phyloP scores from a whole-genome alignment of 2,113 vertebrate genomes.

The Pseudopodoces humilis region DNA sequence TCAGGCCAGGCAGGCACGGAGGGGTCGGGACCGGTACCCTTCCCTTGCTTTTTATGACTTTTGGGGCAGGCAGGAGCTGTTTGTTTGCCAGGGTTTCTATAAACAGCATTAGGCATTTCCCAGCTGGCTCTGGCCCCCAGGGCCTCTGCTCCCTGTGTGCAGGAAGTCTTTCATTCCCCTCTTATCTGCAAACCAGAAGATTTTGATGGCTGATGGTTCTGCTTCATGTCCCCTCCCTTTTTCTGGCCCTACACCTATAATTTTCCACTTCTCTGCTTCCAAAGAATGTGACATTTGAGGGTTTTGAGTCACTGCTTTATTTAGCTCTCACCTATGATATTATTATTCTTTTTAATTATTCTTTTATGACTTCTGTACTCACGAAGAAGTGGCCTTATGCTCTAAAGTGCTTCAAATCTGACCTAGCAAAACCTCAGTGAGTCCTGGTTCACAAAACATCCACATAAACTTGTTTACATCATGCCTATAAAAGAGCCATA shows the following conservation, averaged over 20 bases:
- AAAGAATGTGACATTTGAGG: not conserved
- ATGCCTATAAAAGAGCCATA: not conserved
- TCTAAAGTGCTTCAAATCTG: not conserved
- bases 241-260: not conserved
- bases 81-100: not conserved
- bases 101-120: not conserved
- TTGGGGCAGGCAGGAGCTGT: not conserved
- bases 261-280: conserved; percentile 11
- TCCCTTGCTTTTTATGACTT: not conserved
- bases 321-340: not conserved
- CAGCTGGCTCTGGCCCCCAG: not conserved
- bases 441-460: not conserved
- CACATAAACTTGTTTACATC: conserved; percentile 32
- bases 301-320: not conserved
- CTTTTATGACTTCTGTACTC: not conserved
- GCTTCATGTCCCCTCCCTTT: not conserved
- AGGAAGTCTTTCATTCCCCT: conserved; percentile 32
- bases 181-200: conserved; percentile 42
- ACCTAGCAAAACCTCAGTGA: not conserved
- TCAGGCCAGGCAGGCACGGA: not conserved
- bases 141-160: not conserved
- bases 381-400: not conserved
- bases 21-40: not conserved
- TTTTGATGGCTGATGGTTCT: conserved; percentile 7
- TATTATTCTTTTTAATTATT: not conserved